Conservation (phyloP, 2,113 vertebrate species). For the Saccopteryx leptura region DNA sequence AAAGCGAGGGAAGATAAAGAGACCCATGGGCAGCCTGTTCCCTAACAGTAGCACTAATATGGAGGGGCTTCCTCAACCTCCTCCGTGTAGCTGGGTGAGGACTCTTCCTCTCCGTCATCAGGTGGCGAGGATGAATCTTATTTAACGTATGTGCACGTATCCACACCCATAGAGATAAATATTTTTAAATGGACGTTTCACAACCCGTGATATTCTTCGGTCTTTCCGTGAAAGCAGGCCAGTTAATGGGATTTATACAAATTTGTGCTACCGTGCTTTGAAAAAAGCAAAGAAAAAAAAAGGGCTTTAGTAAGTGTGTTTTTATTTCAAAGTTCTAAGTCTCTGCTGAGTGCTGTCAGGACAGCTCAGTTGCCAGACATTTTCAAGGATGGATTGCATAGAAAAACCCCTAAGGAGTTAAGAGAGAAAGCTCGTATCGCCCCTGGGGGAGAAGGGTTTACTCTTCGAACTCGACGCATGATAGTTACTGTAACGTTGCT, state of each 20-base stretch:
- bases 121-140: background rate
- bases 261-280: background rate
- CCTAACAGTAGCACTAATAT: background rate
- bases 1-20: background rate
- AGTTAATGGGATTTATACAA: background rate
- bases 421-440: background rate
- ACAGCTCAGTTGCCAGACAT: background rate
- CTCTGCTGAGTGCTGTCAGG: background rate
- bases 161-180: background rate
- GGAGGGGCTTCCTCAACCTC: background rate
- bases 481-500: background rate
- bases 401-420: background rate
- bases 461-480: background rate
- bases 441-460: background rate
- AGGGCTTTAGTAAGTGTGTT: background rate
- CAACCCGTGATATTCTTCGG: background rate
- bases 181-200: background rate
- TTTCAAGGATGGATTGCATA: background rate
- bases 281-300: background rate
- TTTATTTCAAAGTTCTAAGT: constrained; percentile 56
- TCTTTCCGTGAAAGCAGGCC: background rate
- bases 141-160: background rate
- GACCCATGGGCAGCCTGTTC: background rate
- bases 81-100: background rate
- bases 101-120: background rate